These are phyloP conservation scores for Ochlodes sylvanus DNA, from an alignment of 2,888 invertebrate species.

Conservation along the genomic window DNA sequence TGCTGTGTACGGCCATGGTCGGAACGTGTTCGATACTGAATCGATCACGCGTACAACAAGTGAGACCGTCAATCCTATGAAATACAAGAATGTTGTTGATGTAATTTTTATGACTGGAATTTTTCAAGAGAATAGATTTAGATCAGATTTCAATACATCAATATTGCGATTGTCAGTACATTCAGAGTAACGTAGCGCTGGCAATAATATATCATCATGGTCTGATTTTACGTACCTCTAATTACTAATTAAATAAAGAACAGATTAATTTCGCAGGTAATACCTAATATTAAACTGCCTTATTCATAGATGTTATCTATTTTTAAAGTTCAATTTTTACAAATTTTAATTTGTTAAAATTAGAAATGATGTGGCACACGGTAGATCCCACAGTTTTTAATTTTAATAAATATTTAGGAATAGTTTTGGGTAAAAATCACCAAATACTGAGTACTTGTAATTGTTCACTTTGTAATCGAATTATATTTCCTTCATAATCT, in stretches of 20 bases:
- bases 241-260: conserved; percentile 41
- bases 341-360: conserved; percentile 50
- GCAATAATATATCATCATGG: conserved; percentile 50
- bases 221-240: conserved; percentile 46
- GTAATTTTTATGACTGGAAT: conserved; percentile 36
- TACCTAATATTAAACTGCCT: conserved; percentile 61
- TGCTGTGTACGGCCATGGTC: conserved; percentile 2
- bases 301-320: conserved; percentile 57
- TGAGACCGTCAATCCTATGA: conserved; percentile 1
- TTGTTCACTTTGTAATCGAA: conserved; percentile 35
- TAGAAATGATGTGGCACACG: conserved; percentile 47
- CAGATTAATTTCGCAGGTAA: conserved; percentile 46
- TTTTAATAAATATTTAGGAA: conserved; percentile 52
- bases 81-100: conserved; percentile 27
- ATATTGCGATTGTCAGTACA: conserved; percentile 25
- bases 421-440: conserved; percentile 45
- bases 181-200: conserved; percentile 18
- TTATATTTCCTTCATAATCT: conserved; percentile 27
- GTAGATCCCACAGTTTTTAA: conserved; percentile 43
- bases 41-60: not conserved
- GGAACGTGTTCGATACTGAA: not conserved
- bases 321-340: conserved; percentile 45
- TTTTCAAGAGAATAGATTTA: conserved; percentile 25
- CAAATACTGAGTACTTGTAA: conserved; percentile 30
- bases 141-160: conserved; percentile 12